A percentile compares a stretch with the other conserved stretches of the same genome.
Conservation (phyloP, 2,888 invertebrate genomes). For the Oscheius onirici region DNA sequence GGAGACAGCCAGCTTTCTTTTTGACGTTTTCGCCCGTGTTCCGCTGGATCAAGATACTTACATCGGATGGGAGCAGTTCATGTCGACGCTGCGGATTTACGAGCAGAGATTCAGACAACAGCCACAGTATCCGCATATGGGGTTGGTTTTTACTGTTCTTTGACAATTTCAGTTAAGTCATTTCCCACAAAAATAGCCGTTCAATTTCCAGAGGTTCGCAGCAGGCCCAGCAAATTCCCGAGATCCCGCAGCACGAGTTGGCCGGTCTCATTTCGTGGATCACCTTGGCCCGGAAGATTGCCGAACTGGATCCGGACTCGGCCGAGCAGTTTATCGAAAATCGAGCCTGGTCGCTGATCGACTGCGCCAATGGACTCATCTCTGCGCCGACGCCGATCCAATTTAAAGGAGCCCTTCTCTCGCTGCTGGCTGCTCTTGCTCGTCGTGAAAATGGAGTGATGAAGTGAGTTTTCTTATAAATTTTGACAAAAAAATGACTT, state of each 20-base stretch:
- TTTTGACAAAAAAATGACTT: not conserved
- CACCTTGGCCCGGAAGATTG: conserved; percentile 46
- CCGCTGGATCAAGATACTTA: conserved; percentile 34
- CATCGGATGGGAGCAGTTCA: conserved; percentile 54
- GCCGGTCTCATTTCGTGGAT: conserved; percentile 53
- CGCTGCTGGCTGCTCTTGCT: conserved; percentile 59
- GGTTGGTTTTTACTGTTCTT: not conserved
- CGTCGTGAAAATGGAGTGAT: conserved; percentile 44
- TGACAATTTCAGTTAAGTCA: too few species aligned
- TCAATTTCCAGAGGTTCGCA: not conserved
- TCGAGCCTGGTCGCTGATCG: conserved; percentile 47
- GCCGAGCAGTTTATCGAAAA: conserved; percentile 47
- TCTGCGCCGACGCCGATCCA: conserved; percentile 47
- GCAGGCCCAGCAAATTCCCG: conserved; percentile 11
- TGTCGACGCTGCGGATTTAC: conserved; percentile 48
- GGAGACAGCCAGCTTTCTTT: conserved; percentile 49
- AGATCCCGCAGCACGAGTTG: conserved; percentile 49
- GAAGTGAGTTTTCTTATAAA: conserved; percentile 22
- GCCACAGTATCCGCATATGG: not conserved
- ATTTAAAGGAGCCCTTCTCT: conserved; percentile 53
- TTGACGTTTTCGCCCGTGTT: conserved; percentile 48
- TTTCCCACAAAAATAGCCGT: too few species aligned
- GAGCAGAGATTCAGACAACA: conserved; percentile 44
- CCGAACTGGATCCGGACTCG: conserved; percentile 39
- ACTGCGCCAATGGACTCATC: conserved; percentile 42